Evolutionary conservation across 2,113 vertebrate species (phyloP), one percentile per base, ranked within the genome.

Genomic region (Calonectris borealis): DNA sequence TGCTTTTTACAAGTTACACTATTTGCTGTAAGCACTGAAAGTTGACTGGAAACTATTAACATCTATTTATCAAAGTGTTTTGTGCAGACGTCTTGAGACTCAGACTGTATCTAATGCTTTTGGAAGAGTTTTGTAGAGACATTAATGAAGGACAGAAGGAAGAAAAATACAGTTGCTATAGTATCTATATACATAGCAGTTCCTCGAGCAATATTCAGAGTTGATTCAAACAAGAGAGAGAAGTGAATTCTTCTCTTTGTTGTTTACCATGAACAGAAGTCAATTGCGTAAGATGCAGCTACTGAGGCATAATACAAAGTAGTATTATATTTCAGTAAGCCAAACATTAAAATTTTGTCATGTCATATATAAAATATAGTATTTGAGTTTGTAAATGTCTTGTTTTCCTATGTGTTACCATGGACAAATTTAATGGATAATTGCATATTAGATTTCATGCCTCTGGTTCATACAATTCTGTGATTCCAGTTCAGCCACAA

Each of bases 321-420:
- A 55, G 11, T 44, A 62, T 62, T 62, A 71, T 25, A n/a, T 70
- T 82, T 87, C 90, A 95, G 71, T 46, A 90, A 93, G 76, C 79
- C 88, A 93, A 76, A 92, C 31, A 61, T 65, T 92, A 82, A 19
- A 75, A 62, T 57, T 93, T 94, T 94, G 68, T 94, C 91, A 80
- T 90, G 87, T 73, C 85, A 85, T 78, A 79, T 86, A 86, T 81
- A 81, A 89, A 96, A 73, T 75, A 36, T 8, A 85, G 61, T 93
- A 95, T 94, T 97, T 94, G 82, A 94, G 69, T 61, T 89, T 92
- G 68, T 55, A 86, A 96, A 52, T n/a, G 24, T 65, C 44, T 86
- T 88, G 10, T 11, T 83, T 95, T 94, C 36, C 73, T 86, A 19
- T 66, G 29, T 62, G 17, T 83, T 86, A 31, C 17, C 18, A 26